These are phyloP conservation scores for Pocillopora meandrina DNA, from an alignment of 92 coral and sea anemone genomes.

Conservation along the genomic window DNA sequence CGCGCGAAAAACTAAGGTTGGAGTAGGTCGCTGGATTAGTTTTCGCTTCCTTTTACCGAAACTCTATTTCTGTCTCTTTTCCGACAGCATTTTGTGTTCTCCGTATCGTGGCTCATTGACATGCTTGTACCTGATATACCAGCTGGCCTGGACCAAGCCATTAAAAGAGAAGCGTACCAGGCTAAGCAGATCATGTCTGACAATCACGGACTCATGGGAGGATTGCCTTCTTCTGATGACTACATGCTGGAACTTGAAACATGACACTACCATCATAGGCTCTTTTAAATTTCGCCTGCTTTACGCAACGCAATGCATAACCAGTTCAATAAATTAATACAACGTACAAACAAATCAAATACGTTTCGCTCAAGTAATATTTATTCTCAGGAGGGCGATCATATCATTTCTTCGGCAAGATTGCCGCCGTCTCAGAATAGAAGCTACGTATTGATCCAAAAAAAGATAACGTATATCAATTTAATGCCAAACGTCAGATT, in stretches of 20 bases:
- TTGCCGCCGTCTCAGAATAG: too few species aligned
- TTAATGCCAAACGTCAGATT: too few species aligned
- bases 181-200: slow-evolving; percentile 94
- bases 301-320: too few species aligned
- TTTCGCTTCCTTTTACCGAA: background rate
- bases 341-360: too few species aligned
- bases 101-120: slow-evolving; percentile 85
- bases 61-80: background rate
- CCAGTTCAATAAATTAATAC: too few species aligned
- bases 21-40: too few species aligned
- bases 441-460: too few species aligned
- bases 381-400: too few species aligned
- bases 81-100: slow-evolving; percentile 89
- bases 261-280: background rate
- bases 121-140: slow-evolving; percentile 95
- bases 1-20: too few species aligned
- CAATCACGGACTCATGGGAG: slow-evolving; percentile 84
- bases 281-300: background rate
- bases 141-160: slow-evolving; percentile 78
- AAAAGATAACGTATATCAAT: too few species aligned
- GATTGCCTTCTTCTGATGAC: slow-evolving; percentile 3
- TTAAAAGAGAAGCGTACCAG: slow-evolving; percentile 88
- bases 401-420: too few species aligned
- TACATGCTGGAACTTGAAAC: slow-evolving; percentile 37
- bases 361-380: too few species aligned